Evolutionary conservation across 2,888 invertebrate species (phyloP).

Genomic region (Oxyscelio sp.): DNA sequence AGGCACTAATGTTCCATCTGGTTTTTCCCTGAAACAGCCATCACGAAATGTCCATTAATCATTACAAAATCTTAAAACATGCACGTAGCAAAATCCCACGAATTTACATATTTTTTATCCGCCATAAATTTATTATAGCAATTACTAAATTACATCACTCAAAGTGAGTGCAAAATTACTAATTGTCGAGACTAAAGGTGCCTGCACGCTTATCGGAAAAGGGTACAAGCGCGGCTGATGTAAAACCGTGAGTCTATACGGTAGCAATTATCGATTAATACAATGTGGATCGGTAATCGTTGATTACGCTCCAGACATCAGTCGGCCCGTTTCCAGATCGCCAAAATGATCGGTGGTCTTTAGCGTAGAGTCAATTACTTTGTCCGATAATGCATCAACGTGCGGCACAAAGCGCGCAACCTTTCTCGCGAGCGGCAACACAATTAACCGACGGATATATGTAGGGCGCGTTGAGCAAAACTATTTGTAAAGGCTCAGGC

Average conservation of each 20-base stretch:
- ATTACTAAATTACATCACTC: conserved; percentile 55
- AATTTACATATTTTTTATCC: neutral
- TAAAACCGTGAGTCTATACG: conserved; percentile 15
- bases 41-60: conserved; percentile 19
- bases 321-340: conserved; percentile 13
- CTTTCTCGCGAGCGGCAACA: conserved; percentile 47
- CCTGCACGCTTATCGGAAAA: neutral
- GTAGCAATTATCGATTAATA: conserved; percentile 44
- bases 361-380: conserved; percentile 46
- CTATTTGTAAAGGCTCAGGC: conserved; percentile 30
- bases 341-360: conserved; percentile 45
- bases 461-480: conserved; percentile 49
- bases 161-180: conserved; percentile 43
- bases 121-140: conserved; percentile 37
- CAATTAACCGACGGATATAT: conserved; percentile 47
- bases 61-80: conserved; percentile 12
- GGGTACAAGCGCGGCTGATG: neutral
- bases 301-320: neutral
- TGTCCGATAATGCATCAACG: conserved; percentile 39
- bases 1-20: neutral
- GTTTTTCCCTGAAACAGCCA: neutral
- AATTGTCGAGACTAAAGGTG: conserved; percentile 28
- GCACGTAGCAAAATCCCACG: neutral
- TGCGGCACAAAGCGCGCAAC: conserved; percentile 6
- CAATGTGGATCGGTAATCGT: conserved; percentile 10